Evolutionary conservation across 1,140 invertebrate species (phyloP), one percentile per base, ranked within the genome.

Genomic region (Anadara kagoshimensis): DNA sequence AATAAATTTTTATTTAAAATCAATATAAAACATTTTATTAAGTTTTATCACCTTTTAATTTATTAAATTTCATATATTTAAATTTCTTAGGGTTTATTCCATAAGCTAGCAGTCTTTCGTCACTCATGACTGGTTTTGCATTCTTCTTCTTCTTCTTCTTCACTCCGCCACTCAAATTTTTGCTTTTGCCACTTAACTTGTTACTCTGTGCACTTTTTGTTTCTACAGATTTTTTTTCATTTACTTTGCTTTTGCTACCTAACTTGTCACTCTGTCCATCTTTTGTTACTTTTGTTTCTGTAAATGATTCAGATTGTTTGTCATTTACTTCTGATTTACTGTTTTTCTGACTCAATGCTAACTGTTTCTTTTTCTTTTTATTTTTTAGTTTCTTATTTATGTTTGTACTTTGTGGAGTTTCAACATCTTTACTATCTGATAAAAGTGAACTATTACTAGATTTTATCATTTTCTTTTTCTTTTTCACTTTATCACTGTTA

Each of bases 21-120:
- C 29, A 36, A 7, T 7, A 36, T 36, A 36, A 3, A 3, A 36
- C 29, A 3, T 36, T 3, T 36, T 36, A 7, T 36, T 36, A 36
- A 3, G 29, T 36, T 36, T 36, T 36, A 36, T 36, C 29, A 3
- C 29, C 29, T 56, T 69, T 77, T 12, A 47, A 69, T 36, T 73
- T 76, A 53, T 76, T 51, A 20, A 57, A 56, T 44, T 74, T 70
- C 69, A 77, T 67, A 49, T 82, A 85, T 86, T 93, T 94, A 69
- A 93, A 95, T 85, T 97, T 97, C 78, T 95, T 96, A 0, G 96
- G 95, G 92, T 97, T 97, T 53, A 98, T 93, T 71, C 96, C 96
- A 89, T 95, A 98, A 0, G 95, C 95, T 85, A 93, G 92, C 0
- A 98, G 88, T 75, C 97, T 92, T 72, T 94, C 93, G 88, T 95